These are phyloP conservation scores for Coecobrya sp. DNA, from an alignment of 2,888 invertebrate species.

Conservation along the genomic window DNA sequence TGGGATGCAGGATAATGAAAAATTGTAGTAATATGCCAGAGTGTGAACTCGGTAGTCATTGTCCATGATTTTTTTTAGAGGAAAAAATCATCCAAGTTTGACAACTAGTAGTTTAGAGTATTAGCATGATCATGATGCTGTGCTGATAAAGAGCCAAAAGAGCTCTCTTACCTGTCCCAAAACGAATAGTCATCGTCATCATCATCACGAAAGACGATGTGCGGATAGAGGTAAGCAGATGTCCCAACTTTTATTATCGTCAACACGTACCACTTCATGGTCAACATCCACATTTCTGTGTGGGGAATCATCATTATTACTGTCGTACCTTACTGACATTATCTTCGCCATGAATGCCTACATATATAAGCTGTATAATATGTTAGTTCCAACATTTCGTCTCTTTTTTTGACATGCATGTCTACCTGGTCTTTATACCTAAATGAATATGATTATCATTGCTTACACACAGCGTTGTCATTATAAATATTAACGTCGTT, in stretches of 20 bases:
- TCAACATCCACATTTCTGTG: conserved; percentile 8
- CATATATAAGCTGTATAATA: not conserved
- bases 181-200: not conserved
- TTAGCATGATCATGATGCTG: not conserved
- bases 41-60: conserved; percentile 13
- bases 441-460: conserved; percentile 10
- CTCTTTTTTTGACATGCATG: conserved; percentile 36
- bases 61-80: not conserved
- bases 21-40: not conserved
- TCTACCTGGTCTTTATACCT: not conserved
- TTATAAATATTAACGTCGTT: not conserved
- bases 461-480: conserved; percentile 5
- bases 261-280: conserved; percentile 33
- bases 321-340: not conserved
- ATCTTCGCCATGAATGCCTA: conserved; percentile 29
- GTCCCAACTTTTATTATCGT: not conserved
- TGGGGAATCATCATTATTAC: not conserved
- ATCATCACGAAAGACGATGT: not conserved
- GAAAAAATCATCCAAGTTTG: not conserved
- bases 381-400: not conserved
- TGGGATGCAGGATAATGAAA: not conserved
- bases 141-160: conserved; percentile 12
- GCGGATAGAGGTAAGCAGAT: not conserved
- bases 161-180: conserved; percentile 1
- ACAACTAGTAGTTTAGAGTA: not conserved